A percentile compares a stretch with the other conserved stretches of the same genome.
phyloP scores from a whole-genome alignment of 2,113 vertebrate genomes.

The Illadopsis cleaveri region DNA sequence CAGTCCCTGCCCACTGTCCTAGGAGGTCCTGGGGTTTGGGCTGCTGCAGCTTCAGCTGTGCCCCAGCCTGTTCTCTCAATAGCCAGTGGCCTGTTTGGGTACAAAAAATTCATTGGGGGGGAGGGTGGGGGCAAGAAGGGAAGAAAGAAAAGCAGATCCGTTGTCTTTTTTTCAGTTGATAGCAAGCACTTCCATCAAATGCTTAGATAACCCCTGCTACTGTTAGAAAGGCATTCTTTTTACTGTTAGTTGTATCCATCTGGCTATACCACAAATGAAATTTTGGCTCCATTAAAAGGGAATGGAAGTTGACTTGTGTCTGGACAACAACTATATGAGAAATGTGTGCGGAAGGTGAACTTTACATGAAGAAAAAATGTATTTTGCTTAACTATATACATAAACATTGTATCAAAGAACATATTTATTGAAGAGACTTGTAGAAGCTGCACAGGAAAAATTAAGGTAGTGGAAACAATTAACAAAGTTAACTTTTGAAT shows the following conservation, averaged over 20 bases:
- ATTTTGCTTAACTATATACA: not conserved
- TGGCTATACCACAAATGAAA: not conserved
- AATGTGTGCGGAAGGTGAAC: not conserved
- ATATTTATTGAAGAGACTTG: not conserved
- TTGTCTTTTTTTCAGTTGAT: not conserved
- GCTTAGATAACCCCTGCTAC: not conserved
- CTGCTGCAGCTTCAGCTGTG: not conserved
- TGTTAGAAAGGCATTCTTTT: not conserved
- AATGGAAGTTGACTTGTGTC: not conserved
- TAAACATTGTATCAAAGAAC: not conserved
- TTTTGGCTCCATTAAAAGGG: not conserved
- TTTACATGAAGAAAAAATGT: not conserved
- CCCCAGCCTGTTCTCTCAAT: not conserved
- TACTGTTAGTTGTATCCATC: not conserved
- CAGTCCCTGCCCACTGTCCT: accelerated
- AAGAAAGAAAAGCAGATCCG: not conserved
- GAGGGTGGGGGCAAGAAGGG: not conserved
- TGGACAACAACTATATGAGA: not conserved
- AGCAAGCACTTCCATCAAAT: not conserved
- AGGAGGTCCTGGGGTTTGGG: accelerated
- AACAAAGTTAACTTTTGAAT: not conserved
- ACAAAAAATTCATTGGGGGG: accelerated
- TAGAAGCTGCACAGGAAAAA: not conserved
- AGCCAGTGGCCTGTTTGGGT: not conserved
- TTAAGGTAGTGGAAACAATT: not conserved